phyloP scores from a whole-genome alignment of 2,797 vertebrate genomes.

The Zalophus californianus region DNA sequence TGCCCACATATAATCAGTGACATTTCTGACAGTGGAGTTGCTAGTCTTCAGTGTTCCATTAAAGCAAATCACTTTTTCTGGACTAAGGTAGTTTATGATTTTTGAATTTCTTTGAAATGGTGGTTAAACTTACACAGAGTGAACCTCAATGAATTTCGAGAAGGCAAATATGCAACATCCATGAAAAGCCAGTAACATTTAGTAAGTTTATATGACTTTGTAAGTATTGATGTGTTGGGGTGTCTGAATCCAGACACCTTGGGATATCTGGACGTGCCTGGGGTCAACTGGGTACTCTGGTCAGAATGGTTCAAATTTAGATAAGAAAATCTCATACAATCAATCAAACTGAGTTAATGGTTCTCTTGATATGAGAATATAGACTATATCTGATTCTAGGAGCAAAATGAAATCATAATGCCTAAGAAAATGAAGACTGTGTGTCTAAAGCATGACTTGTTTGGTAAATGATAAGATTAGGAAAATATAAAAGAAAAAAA shows the following conservation, averaged over 20 bases:
- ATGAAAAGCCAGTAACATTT: background rate
- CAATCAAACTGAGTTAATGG: background rate
- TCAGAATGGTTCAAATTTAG: background rate
- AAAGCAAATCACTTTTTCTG: background rate
- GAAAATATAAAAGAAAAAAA: slow-evolving; percentile 42
- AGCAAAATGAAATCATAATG: slow-evolving; percentile 5
- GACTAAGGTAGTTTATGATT: background rate
- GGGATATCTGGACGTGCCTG: background rate
- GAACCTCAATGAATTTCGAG: background rate
- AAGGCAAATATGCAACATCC: background rate
- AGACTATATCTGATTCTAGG: background rate
- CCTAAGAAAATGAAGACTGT: slow-evolving; percentile 50
- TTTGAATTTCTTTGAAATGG: slow-evolving; percentile 33
- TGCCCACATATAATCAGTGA: background rate
- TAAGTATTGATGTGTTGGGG: background rate
- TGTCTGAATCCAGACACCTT: background rate
- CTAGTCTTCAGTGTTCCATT: background rate
- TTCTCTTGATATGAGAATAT: background rate
- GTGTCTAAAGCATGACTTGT: slow-evolving; percentile 47
- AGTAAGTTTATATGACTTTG: background rate
- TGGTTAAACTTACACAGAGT: background rate
- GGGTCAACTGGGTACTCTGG: background rate
- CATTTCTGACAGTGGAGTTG: background rate
- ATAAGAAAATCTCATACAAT: slow-evolving; percentile 31
- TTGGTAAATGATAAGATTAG: slow-evolving; percentile 39